Percentiles rank a stretch among this genome's conserved stretches.
These are phyloP conservation scores for Trisateles emortualis DNA, from an alignment of 2,888 invertebrate genomes.

Conservation along the genomic window DNA sequence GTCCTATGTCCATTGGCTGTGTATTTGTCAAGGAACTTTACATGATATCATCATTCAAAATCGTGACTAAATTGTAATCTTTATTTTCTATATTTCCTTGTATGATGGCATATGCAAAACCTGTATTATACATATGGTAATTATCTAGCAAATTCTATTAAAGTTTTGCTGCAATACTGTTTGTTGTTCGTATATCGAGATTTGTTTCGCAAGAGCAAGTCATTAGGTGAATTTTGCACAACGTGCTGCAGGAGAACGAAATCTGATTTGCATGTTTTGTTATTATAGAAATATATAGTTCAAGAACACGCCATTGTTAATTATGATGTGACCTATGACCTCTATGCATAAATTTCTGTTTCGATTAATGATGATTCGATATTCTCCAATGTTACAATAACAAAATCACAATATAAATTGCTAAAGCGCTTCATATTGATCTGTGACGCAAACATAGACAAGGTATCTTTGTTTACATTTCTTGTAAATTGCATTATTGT, in stretches of 20 bases:
- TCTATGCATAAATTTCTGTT: constrained; percentile 14
- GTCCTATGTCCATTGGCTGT: constrained; percentile 30
- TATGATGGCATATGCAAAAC: constrained; percentile 24
- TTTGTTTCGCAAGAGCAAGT: constrained; percentile 39
- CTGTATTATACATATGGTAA: constrained; percentile 22
- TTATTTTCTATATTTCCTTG: constrained; percentile 44
- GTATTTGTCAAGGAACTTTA: constrained; percentile 21
- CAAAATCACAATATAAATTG: background rate
- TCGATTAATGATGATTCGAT: background rate
- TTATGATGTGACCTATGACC: constrained; percentile 24
- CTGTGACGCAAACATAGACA: constrained; percentile 2
- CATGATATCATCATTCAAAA: constrained; percentile 42
- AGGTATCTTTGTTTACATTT: background rate
- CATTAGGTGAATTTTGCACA: constrained; percentile 43
- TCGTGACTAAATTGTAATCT: constrained; percentile 44
- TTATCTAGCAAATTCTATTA: constrained; percentile 20
- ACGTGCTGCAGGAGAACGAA: constrained; percentile 23
- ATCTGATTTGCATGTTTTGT: constrained; percentile 36
- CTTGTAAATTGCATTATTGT: background rate
- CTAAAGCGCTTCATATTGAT: background rate
- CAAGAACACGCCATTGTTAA: constrained; percentile 25
- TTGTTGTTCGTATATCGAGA: constrained; percentile 26
- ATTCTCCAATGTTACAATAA: background rate
- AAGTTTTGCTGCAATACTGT: constrained; percentile 20
- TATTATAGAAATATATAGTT: constrained; percentile 23